Conservation (phyloP, 2,888 invertebrate species). For the Alcis repandata region DNA sequence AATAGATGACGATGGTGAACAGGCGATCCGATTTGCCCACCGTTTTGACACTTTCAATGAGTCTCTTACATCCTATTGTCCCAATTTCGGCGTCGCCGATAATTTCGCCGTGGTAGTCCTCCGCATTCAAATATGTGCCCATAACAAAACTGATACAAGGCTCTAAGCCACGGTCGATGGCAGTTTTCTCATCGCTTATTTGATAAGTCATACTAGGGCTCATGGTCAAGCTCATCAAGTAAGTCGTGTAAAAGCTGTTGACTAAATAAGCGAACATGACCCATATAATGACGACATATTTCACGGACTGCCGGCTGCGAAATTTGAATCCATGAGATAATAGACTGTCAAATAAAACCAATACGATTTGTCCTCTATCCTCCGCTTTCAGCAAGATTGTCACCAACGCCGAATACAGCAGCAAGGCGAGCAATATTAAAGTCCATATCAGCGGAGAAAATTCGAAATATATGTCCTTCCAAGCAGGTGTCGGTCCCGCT, state of each 20-base stretch:
- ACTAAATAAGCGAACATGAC: slow-evolving; percentile 60
- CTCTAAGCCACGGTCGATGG: slow-evolving; percentile 49
- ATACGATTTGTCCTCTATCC: slow-evolving; percentile 52
- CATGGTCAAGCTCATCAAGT: slow-evolving; percentile 51
- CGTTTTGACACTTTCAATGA: slow-evolving; percentile 54
- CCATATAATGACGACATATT: slow-evolving; percentile 59
- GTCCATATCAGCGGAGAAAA: slow-evolving; percentile 60
- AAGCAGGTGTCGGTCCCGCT: slow-evolving; percentile 50
- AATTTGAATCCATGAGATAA: slow-evolving; percentile 55
- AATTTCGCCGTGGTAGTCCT: slow-evolving; percentile 16
- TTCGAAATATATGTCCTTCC: slow-evolving; percentile 61
- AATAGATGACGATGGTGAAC: slow-evolving; percentile 57
- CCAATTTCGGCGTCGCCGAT: slow-evolving; percentile 1
- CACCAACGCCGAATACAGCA: slow-evolving; percentile 52
- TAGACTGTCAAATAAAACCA: slow-evolving; percentile 57
- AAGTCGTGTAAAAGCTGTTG: slow-evolving; percentile 54
- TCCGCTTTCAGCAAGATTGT: slow-evolving; percentile 41
- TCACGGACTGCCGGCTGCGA: slow-evolving; percentile 43
- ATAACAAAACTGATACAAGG: slow-evolving; percentile 63
- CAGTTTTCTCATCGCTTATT: slow-evolving; percentile 46
- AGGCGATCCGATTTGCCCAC: slow-evolving; percentile 54
- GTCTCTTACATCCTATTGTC: slow-evolving; percentile 41
- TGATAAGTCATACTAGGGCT: slow-evolving; percentile 47
- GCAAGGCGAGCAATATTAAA: slow-evolving; percentile 50
- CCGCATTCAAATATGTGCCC: slow-evolving; percentile 36